Percentiles rank a stretch among this genome's conserved stretches.
phyloP scores from a whole-genome alignment of 2,888 invertebrate species.

The Platycheirus albimanus region DNA sequence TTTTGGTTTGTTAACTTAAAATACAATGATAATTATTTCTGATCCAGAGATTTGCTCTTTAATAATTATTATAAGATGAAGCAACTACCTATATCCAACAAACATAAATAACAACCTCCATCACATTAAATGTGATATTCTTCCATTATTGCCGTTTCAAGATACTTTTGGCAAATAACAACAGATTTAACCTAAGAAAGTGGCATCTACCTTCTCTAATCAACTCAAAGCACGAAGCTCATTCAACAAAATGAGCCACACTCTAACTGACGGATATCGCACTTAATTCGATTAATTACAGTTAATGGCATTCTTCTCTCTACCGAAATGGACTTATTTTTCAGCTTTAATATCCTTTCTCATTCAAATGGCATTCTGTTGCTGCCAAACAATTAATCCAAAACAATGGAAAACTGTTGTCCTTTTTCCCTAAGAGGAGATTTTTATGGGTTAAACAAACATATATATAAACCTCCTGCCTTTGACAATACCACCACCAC shows the following conservation, averaged over 20 bases:
- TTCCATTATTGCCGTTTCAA: too few species aligned
- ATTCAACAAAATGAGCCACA: constrained; percentile 28
- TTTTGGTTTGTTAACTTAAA: too few species aligned
- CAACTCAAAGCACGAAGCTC: constrained; percentile 39
- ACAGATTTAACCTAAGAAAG: too few species aligned
- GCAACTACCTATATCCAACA: too few species aligned
- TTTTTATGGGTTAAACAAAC: background rate
- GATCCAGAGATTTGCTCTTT: too few species aligned
- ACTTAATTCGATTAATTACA: constrained; percentile 69
- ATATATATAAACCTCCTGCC: too few species aligned
- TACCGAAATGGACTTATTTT: constrained; percentile 56
- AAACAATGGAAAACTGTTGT: constrained; percentile 57
- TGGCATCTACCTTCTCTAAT: constrained; percentile 24
- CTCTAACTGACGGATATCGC: constrained; percentile 28
- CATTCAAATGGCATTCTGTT: constrained; percentile 34
- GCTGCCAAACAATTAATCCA: constrained; percentile 50
- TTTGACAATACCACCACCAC: background rate
- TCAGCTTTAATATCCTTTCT: constrained; percentile 60
- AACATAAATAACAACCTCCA: too few species aligned
- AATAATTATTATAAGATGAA: too few species aligned
- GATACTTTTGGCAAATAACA: too few species aligned
- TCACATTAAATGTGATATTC: too few species aligned
- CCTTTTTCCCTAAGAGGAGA: constrained; percentile 26
- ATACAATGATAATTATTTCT: too few species aligned
- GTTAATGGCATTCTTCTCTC: constrained; percentile 39